Evolutionary conservation across 2,113 vertebrate species (phyloP).

Genomic region (Perca flavescens): DNA sequence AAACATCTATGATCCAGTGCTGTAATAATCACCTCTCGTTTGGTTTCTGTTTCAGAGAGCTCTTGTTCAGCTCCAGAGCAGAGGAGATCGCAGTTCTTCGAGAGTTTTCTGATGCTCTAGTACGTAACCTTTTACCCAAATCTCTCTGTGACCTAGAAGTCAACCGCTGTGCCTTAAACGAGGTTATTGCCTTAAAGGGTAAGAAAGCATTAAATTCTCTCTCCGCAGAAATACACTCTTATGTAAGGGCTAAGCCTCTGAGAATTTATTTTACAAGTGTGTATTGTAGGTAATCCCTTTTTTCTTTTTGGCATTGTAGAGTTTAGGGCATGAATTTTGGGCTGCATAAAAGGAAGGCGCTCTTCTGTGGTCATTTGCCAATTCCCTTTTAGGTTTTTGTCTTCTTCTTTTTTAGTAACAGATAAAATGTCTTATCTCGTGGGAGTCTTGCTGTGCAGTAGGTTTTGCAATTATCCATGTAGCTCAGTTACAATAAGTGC

Average conservation of each 20-base stretch:
- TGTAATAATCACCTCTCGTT: background rate
- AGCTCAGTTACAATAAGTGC: conserved; percentile 12
- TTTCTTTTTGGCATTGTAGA: conserved; percentile 48
- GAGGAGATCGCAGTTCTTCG: conserved; percentile 81
- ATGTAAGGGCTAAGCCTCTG: conserved; percentile 43
- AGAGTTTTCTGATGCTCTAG: conserved; percentile 76
- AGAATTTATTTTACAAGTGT: conserved; percentile 37
- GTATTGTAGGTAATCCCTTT: conserved; percentile 55
- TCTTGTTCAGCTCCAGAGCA: conserved; percentile 72
- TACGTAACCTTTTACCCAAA: conserved; percentile 81
- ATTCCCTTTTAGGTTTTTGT: conserved; percentile 38
- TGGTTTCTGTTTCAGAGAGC: conserved; percentile 64
- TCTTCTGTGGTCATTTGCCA: conserved; percentile 34
- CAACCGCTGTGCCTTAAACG: conserved; percentile 81
- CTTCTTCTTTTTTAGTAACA: conserved; percentile 7
- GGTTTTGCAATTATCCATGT: conserved; percentile 26
- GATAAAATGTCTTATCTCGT: conserved; percentile 40
- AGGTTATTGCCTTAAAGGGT: conserved; percentile 85
- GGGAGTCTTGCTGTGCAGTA: conserved; percentile 16
- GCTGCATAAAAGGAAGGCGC: conserved; percentile 24
- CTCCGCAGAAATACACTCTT: conserved; percentile 39
- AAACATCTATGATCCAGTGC: conserved; percentile 3
- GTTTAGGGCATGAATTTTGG: conserved; percentile 49
- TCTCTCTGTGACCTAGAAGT: conserved; percentile 75
- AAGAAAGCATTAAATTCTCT: conserved; percentile 59